phyloP scores from a whole-genome alignment of 2,888 invertebrate species.

The Mechanitis mazaeus region DNA sequence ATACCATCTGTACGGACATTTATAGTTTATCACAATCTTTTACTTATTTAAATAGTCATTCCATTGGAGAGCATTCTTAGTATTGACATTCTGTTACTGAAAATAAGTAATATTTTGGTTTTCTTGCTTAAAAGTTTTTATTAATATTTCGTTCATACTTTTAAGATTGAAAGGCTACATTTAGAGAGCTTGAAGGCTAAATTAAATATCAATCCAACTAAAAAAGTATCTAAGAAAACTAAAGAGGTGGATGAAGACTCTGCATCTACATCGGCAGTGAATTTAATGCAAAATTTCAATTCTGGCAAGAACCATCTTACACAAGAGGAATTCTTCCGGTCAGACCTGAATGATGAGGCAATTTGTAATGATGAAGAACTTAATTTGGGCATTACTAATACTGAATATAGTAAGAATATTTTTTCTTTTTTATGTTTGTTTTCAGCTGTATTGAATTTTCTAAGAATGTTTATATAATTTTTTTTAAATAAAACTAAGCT shows the following conservation, averaged over 20 bases:
- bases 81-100: too few species aligned
- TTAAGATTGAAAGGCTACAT: conserved; percentile 60
- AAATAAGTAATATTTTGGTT: too few species aligned
- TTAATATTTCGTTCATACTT: conserved; percentile 14
- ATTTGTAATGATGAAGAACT: conserved; percentile 47
- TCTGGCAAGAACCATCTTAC: conserved; percentile 9
- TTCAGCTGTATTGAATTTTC: too few species aligned
- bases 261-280: conserved; percentile 28
- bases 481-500: too few species aligned
- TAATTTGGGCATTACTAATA: conserved; percentile 42
- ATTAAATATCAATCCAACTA: conserved; percentile 19
- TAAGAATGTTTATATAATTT: too few species aligned
- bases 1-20: too few species aligned
- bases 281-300: conserved; percentile 32
- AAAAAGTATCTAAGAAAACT: conserved; percentile 8
- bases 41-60: too few species aligned
- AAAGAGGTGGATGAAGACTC: conserved; percentile 6
- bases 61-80: too few species aligned
- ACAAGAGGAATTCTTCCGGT: conserved; percentile 13
- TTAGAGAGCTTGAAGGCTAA: conserved; percentile 47
- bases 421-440: too few species aligned
- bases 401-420: conserved; percentile 40
- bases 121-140: not conserved
- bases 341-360: conserved; percentile 32
- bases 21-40: too few species aligned